Evolutionary conservation across 2,888 invertebrate species (phyloP).

Genomic region (Acronicta aceris): DNA sequence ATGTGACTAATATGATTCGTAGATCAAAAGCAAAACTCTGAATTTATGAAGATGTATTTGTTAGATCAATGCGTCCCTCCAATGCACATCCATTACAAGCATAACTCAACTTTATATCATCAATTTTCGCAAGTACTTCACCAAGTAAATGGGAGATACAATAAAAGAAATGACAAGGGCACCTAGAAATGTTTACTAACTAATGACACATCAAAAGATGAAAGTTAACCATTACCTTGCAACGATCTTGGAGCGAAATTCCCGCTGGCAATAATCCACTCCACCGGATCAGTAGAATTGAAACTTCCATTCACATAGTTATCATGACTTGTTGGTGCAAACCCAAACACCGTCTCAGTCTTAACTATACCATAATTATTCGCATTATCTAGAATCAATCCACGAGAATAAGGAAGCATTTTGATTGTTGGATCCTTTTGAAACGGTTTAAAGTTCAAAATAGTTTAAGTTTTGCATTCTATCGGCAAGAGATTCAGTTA

Average conservation of each 20-base stretch:
- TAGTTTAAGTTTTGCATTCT: slow-evolving; percentile 20
- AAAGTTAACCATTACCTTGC: slow-evolving; percentile 65
- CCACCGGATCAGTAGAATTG: slow-evolving; percentile 68
- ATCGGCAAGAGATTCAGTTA: slow-evolving; percentile 4
- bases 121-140: no score
- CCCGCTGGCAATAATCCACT: slow-evolving; percentile 72
- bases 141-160: no score
- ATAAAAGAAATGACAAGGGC: no score
- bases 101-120: no score
- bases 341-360: slow-evolving; percentile 76
- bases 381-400: slow-evolving; percentile 70
- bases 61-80: no score
- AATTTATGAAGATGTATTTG: no score
- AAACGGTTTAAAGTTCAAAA: slow-evolving; percentile 24
- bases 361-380: slow-evolving; percentile 79
- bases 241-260: slow-evolving; percentile 71
- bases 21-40: no score
- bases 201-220: background rate
- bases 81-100: no score
- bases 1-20: no score
- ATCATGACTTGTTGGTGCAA: slow-evolving; percentile 62
- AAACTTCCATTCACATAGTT: slow-evolving; percentile 65
- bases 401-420: slow-evolving; percentile 77
- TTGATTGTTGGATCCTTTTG: slow-evolving; percentile 16
- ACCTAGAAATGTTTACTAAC: no score